Evolutionary conservation across 2,888 invertebrate species (phyloP).

Genomic region (Lissonota sp.): DNA sequence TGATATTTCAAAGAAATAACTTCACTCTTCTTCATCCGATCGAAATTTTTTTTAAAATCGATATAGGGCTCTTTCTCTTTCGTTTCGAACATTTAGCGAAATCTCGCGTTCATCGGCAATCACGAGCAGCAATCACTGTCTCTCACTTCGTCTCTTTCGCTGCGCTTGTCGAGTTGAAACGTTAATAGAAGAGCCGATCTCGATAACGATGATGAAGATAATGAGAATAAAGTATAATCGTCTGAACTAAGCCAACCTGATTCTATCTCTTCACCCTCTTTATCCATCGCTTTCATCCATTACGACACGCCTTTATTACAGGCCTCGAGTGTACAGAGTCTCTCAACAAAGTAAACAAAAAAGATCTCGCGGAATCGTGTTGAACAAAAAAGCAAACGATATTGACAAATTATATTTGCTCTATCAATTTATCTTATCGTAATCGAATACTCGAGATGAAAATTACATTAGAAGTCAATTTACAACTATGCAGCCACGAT

Average conservation of each 20-base stretch:
- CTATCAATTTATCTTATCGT: slow-evolving; percentile 44
- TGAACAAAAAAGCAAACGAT: not conserved
- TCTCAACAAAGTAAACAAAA: not conserved
- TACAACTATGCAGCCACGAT: too few species aligned
- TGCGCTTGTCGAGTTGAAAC: slow-evolving; percentile 48
- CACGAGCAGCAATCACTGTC: slow-evolving; percentile 6
- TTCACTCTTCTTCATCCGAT: too few species aligned
- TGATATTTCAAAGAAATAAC: too few species aligned
- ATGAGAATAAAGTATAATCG: slow-evolving; percentile 64
- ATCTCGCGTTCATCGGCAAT: slow-evolving; percentile 54
- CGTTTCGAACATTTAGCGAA: too few species aligned
- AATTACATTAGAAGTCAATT: too few species aligned
- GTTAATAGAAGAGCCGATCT: slow-evolving; percentile 57
- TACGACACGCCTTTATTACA: slow-evolving; percentile 70
- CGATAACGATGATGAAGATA: slow-evolving; percentile 70
- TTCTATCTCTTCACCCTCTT: slow-evolving; percentile 28
- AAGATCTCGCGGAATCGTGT: slow-evolving; percentile 15
- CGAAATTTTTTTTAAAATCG: too few species aligned
- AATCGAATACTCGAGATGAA: slow-evolving; percentile 9
- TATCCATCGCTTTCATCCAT: slow-evolving; percentile 31
- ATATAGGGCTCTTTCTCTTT: too few species aligned
- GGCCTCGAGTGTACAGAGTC: slow-evolving; percentile 48
- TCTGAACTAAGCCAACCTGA: slow-evolving; percentile 12
- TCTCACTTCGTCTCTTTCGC: slow-evolving; percentile 6
- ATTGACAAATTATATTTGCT: slow-evolving; percentile 55